Base-by-base conservation (phyloP, 2,888 invertebrate species). In the Dasysyrphus albostriatus region DNA sequence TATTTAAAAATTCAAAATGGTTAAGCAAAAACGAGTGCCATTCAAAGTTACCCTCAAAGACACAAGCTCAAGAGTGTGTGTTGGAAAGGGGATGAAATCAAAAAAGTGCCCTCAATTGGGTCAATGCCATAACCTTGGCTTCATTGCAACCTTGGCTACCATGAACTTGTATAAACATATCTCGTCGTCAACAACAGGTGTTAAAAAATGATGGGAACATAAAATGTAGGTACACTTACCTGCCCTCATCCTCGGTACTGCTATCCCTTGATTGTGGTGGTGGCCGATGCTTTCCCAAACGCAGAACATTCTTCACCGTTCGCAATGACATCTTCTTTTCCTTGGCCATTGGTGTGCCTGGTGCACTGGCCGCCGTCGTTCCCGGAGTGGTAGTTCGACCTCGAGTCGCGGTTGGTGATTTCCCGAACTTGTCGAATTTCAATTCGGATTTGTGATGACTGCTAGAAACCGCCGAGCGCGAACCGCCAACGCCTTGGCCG, bases 241-340 rank as follows among this genome's bases (percentile, higher is more conserved):
- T 89, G 81, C 90, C 90, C 69, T 92, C 91, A 88, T 92, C 91
- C 79, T 92, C 92, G 42, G 91, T 91, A 74, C 91, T 92, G 88
- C 91, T 92, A 56, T 92, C 91, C 65, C 91, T 90, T 51, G 90
- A 89, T 59, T 90, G 91, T 42, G 90, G 89, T 29, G 88, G 78
- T 37, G 90, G 90, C 14, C 90, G 89, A 76, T 90, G 89, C 44
- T 90, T 90, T 1, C 91, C 91, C 51, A 92, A 85, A 83, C 90
- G 90, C 88, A 92, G 90, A 42, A 91, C 89, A 88, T 90, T 91
- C 49, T 91, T 89, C 42, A 92, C 91, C 4, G 91, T 88, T 65
- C 90, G 88, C 88, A 92, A 88, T 0, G 91, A 90, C 59, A 91
- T 89, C 63, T 89, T 90, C 80, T 91, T 91, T 54, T 91, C 91